Base-by-base conservation (phyloP, 2,888 invertebrate genomes). In the Dicyrtomina minuta region DNA sequence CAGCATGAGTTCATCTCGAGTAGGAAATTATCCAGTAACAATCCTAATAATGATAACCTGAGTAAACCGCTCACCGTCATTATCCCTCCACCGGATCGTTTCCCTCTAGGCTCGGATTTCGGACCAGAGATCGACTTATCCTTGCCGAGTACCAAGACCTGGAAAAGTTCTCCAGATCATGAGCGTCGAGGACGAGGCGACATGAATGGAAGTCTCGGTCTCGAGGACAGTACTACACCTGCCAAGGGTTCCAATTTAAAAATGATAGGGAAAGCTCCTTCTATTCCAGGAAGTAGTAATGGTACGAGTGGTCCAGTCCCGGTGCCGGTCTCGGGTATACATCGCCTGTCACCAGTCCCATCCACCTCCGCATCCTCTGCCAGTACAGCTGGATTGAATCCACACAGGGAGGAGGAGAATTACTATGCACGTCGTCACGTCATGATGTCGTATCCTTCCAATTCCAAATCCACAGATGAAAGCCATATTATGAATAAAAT, bases 31-130 rank as follows among this genome's bases (percentile, higher is more conserved):
- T 33, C 33, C 33, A 33, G 33, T 33, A 33, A 33, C 33, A 33
- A 33, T 33, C 33, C 33, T 33, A 33, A n/a, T 39, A 55, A 43
- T 27, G 66, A 62, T 49, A 46, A 64, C 24, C 53, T 73, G 26
- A 71, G 68, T n/a, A 70, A 74, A 61, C 75, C 75, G 12, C 59
- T 75, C 26, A 72, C 74, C 20, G 70, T 75, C 39, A 72, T 74
- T 15, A 75, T 75, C 41, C 75, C 75, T 5, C 64, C 74, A 12
- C 72, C 71, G 20, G 72, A 71, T 39, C 64, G 49, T 49, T 55
- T 65, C 26, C 27, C 27, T 17, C n/a, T 46, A n/a, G 13, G 20
- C 6, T 22, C 27, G 5, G 27, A 46, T 51, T 65, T 65, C 20
- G 61, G 46, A 5, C 46, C 53, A 8, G 70, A 66, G 26, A 44